These are phyloP conservation scores for Carduelis carduelis DNA, from an alignment of 2,797 vertebrate genomes.

Conservation along the genomic window DNA sequence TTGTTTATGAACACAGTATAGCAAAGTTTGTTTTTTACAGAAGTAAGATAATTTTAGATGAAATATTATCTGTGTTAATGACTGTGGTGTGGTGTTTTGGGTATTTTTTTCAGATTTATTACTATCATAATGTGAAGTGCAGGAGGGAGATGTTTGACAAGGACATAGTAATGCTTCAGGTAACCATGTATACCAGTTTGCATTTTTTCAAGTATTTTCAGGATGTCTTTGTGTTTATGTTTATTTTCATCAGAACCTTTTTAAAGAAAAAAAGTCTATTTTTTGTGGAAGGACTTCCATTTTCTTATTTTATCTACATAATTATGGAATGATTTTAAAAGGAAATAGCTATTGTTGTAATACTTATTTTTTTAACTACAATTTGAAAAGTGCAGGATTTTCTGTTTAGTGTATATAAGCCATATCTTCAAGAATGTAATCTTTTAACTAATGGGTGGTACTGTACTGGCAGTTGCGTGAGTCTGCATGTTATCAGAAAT, in stretches of 20 bases:
- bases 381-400: background rate
- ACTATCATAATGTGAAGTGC: constrained; percentile 98
- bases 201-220: background rate
- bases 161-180: constrained; percentile 96
- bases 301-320: background rate
- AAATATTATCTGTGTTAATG: background rate
- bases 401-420: rapidly evolving
- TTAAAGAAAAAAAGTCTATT: background rate
- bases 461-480: background rate
- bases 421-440: background rate
- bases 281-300: background rate
- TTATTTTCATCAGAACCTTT: background rate
- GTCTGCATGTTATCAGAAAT: background rate
- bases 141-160: constrained; percentile 98
- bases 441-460: background rate
- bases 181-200: constrained; percentile 47
- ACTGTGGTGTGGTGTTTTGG: background rate
- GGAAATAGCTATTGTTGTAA: background rate
- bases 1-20: background rate
- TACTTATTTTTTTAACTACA: background rate
- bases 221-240: background rate
- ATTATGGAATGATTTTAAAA: background rate
- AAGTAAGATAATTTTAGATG: background rate
- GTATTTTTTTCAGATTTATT: constrained; percentile 86
- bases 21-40: background rate